phyloP scores from a whole-genome alignment of 2,888 invertebrate species.

The Lapara coniferarum region DNA sequence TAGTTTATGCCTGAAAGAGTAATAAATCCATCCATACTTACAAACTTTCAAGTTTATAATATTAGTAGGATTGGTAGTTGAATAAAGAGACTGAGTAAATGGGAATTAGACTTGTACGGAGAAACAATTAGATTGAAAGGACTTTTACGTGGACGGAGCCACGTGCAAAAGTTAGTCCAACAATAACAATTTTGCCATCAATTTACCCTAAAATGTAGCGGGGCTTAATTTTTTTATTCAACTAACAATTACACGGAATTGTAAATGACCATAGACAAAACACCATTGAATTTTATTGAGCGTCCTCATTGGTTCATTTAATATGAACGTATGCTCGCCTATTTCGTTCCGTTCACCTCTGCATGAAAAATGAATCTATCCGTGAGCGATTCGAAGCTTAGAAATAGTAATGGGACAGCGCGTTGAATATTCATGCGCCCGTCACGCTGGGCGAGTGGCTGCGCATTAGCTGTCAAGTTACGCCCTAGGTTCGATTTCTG shows the following conservation, averaged over 20 bases:
- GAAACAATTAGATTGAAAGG: no score
- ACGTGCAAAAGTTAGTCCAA: no score
- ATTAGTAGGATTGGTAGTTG: no score
- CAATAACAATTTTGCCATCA: no score
- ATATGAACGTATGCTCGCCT: constrained; percentile 9
- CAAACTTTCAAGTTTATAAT: no score
- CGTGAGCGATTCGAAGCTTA: constrained; percentile 28
- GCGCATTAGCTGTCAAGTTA: neutral
- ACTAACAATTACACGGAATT: neutral
- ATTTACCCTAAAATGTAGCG: neutral
- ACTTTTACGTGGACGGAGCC: no score
- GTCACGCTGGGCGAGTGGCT: neutral
- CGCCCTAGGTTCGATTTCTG: neutral
- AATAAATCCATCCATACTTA: no score
- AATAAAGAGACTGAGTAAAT: no score
- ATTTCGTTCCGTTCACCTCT: constrained; percentile 24
- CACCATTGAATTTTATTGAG: constrained; percentile 7
- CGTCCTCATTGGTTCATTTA: constrained; percentile 14
- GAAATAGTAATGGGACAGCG: neutral
- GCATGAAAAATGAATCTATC: constrained; percentile 21
- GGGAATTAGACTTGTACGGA: no score
- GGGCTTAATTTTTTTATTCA: neutral
- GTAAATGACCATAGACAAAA: constrained; percentile 8
- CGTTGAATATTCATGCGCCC: constrained; percentile 9
- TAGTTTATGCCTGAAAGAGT: no score